Conservation (phyloP, 2,797 vertebrate species). For the Anas acuta region DNA sequence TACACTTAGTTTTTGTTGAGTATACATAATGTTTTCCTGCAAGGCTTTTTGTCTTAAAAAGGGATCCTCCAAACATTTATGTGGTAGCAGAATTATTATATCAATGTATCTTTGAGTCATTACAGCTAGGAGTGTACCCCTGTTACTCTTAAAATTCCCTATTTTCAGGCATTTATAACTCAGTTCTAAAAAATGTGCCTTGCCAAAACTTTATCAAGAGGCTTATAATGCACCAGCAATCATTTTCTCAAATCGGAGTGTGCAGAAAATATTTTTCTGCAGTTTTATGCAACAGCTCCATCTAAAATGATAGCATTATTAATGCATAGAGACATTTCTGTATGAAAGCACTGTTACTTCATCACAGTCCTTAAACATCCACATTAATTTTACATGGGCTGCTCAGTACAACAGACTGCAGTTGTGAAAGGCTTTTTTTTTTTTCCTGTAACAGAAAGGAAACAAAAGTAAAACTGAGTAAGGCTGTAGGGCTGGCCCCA, state of each 20-base stretch:
- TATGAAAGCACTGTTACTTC: conserved; percentile 12
- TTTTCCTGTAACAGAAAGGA: neutral
- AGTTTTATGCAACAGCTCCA: neutral
- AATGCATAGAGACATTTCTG: neutral
- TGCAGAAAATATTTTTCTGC: neutral
- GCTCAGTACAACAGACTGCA: neutral
- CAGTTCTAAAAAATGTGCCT: neutral
- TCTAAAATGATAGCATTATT: neutral
- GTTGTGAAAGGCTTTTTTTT: neutral
- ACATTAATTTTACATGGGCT: conserved; percentile 12
- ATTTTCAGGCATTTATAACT: conserved; percentile 37
- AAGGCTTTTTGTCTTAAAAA: conserved; percentile 14
- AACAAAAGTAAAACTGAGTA: conserved; percentile 4
- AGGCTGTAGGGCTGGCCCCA: no score
- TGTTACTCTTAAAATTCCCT: conserved; percentile 10
- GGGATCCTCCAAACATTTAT: neutral
- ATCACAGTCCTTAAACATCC: neutral
- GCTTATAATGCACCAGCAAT: neutral
- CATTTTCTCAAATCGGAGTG: neutral
- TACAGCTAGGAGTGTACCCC: neutral
- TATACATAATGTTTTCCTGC: neutral
- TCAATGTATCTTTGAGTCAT: neutral
- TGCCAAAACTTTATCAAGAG: neutral
- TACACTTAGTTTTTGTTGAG: neutral
- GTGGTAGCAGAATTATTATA: conserved; percentile 18